These are phyloP conservation scores for Pseudotriccus pelzelni DNA, from an alignment of 2,797 vertebrate genomes.

Conservation along the genomic window DNA sequence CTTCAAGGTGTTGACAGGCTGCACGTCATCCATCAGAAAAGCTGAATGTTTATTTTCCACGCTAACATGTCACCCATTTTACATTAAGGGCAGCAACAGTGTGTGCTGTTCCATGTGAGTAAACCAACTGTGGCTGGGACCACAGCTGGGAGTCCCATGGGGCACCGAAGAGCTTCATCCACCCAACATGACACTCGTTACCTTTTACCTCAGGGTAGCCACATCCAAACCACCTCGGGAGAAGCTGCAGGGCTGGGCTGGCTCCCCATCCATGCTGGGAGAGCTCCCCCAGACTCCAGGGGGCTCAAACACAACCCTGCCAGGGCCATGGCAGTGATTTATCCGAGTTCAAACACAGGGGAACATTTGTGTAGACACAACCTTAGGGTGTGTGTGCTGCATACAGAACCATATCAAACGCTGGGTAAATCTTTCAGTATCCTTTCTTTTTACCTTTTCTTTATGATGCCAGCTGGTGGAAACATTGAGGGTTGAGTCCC, in stretches of 20 bases:
- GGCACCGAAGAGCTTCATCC: neutral
- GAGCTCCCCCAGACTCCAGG: neutral
- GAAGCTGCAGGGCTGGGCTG: neutral
- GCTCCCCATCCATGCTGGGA: fast-evolving
- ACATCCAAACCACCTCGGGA: neutral
- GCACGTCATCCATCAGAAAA: neutral
- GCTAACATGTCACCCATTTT: fast-evolving
- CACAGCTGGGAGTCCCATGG: fast-evolving
- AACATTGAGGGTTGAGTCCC: neutral
- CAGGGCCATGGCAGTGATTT: fast-evolving
- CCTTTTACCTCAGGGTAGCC: neutral
- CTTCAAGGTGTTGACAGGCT: neutral
- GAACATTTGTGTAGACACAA: fast-evolving
- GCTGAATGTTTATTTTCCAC: neutral
- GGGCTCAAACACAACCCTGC: neutral
- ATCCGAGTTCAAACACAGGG: neutral
- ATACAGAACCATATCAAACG: fast-evolving
- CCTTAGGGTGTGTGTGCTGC: too few species aligned
- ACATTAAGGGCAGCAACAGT: neutral
- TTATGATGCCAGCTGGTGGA: neutral
- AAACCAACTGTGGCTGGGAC: fast-evolving
- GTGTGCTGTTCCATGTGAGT: fast-evolving
- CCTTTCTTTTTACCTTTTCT: neutral
- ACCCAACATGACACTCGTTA: fast-evolving
- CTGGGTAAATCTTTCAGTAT: neutral